Percentiles rank a stretch among this genome's conserved stretches.
These are phyloP conservation scores for Polypedilum pembai DNA, from an alignment of 1,140 invertebrate species.

Conservation along the genomic window DNA sequence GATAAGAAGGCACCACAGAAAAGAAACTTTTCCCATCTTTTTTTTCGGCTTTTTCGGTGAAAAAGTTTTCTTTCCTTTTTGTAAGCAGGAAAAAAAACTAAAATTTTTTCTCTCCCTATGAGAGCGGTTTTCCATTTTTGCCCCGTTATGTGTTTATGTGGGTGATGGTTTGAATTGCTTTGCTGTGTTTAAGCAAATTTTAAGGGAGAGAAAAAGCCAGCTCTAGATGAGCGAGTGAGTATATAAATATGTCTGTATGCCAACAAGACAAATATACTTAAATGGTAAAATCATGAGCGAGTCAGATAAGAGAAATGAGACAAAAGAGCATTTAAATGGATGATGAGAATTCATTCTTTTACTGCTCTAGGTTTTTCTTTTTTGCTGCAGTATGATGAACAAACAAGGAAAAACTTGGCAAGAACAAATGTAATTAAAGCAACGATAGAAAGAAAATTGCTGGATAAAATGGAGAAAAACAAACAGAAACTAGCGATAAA, in stretches of 20 bases:
- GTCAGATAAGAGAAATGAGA: background rate
- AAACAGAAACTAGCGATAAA: slow-evolving; percentile 13
- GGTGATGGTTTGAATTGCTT: slow-evolving; percentile 10
- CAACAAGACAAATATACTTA: background rate
- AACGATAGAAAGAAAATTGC: slow-evolving; percentile 20
- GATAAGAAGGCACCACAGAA: background rate
- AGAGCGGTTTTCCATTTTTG: background rate
- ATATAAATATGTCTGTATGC: background rate
- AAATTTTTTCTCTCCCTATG: background rate
- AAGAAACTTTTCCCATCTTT: slow-evolving; percentile 8
- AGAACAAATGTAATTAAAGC: slow-evolving; percentile 24
- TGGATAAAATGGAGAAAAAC: background rate
- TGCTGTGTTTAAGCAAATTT: background rate
- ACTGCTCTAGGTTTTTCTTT: background rate
- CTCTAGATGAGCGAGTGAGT: background rate
- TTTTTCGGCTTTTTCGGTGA: background rate
- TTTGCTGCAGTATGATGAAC: background rate
- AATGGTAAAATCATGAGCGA: background rate
- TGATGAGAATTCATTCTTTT: slow-evolving; percentile 16
- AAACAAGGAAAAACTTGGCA: background rate
- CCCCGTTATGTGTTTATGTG: background rate
- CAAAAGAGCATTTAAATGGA: slow-evolving; percentile 20
- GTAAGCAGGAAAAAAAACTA: background rate
- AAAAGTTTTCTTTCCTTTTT: slow-evolving; percentile 5
- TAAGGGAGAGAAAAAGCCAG: background rate